phyloP scores from a whole-genome alignment of 2,888 invertebrate species.

The Leucozona laternaria region DNA sequence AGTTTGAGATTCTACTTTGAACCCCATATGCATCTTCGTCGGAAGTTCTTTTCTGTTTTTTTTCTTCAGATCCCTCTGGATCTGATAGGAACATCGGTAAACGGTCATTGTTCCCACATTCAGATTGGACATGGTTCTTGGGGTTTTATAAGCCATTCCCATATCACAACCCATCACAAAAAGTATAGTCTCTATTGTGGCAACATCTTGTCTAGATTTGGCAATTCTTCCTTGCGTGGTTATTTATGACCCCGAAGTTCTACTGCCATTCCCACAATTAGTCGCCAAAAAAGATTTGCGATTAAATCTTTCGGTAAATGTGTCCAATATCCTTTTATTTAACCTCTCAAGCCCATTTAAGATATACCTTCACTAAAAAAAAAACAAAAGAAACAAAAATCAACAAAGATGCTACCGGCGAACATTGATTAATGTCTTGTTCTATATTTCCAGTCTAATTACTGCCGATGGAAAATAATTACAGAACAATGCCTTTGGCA shows the following conservation, averaged over 20 bases:
- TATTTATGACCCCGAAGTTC: slow-evolving; percentile 47
- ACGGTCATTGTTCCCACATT: slow-evolving; percentile 46
- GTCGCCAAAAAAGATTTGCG: slow-evolving; percentile 67
- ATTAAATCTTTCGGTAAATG: slow-evolving; percentile 62
- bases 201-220: slow-evolving; percentile 36
- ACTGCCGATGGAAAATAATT: slow-evolving; percentile 71
- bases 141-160: slow-evolving; percentile 27
- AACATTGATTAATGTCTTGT: slow-evolving; percentile 76
- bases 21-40: background rate
- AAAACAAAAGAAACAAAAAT: background rate
- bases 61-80: background rate
- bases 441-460: slow-evolving; percentile 75
- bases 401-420: slow-evolving; percentile 34
- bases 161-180: background rate
- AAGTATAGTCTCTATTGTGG: background rate
- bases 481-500: slow-evolving; percentile 68
- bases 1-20: background rate
- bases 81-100: slow-evolving; percentile 6
- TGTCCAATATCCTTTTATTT: slow-evolving; percentile 47
- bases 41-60: background rate
- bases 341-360: slow-evolving; percentile 22
- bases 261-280: slow-evolving; percentile 70
- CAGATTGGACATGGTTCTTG: slow-evolving; percentile 5
- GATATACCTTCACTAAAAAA: background rate
- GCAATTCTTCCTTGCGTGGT: slow-evolving; percentile 28